phyloP scores from a whole-genome alignment of 2,113 vertebrate species.

The Paradoxurus hermaphroditus region DNA sequence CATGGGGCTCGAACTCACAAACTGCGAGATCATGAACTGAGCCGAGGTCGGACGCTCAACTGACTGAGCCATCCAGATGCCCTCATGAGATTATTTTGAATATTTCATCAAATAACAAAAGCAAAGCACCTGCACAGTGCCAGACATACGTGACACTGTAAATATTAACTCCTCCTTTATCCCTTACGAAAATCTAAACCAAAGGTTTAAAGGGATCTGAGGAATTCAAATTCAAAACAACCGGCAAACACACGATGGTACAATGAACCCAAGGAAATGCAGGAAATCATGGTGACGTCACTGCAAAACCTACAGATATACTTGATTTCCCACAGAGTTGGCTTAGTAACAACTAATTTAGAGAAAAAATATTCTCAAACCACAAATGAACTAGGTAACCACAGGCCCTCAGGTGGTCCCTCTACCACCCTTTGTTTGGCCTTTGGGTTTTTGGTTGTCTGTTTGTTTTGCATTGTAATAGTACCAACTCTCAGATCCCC shows the following conservation, averaged over 20 bases:
- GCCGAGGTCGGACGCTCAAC: too few species aligned
- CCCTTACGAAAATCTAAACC: background rate
- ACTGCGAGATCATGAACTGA: too few species aligned
- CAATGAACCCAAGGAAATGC: background rate
- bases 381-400: background rate
- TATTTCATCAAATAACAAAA: slow-evolving; percentile 7
- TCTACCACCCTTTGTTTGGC: background rate
- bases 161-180: background rate
- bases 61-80: too few species aligned
- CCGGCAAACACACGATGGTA: background rate
- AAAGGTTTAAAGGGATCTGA: background rate
- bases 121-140: background rate
- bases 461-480: background rate
- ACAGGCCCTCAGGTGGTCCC: background rate
- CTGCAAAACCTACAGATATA: background rate
- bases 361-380: background rate
- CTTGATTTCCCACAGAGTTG: background rate
- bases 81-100: background rate
- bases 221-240: background rate
- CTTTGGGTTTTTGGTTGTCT: background rate
- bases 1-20: too few species aligned
- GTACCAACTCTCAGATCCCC: background rate
- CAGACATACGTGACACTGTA: background rate
- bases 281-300: background rate
- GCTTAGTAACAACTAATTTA: background rate